phyloP scores from a whole-genome alignment of 2,113 vertebrate genomes.

The Dasyurus viverrinus region DNA sequence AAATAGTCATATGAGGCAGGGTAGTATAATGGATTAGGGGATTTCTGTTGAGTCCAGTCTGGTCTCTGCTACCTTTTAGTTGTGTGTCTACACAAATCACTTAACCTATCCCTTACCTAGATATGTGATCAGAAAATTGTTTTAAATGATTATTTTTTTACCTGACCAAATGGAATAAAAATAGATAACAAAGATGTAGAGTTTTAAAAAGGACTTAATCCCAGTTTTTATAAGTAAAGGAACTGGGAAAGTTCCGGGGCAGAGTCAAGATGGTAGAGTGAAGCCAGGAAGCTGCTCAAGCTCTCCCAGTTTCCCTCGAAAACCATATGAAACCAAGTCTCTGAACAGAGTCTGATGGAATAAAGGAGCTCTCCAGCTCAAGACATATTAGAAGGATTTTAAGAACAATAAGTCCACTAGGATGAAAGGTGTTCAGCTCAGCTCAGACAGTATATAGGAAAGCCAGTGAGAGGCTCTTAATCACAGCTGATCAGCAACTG shows the following conservation, averaged over 20 bases:
- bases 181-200: neutral
- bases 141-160: neutral
- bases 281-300: too few relatives aligned
- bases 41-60: neutral
- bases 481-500: too few relatives aligned
- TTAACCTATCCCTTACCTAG: neutral
- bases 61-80: neutral
- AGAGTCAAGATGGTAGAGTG: too few relatives aligned
- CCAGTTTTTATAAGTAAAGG: neutral
- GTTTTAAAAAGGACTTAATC: neutral
- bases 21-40: neutral
- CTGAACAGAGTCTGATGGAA: too few relatives aligned
- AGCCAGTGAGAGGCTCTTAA: too few relatives aligned
- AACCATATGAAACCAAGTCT: too few relatives aligned
- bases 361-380: too few relatives aligned
- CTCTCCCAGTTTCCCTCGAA: too few relatives aligned
- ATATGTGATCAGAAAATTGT: neutral
- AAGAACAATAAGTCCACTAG: too few relatives aligned
- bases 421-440: too few relatives aligned
- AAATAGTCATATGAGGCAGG: neutral
- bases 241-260: neutral
- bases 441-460: too few relatives aligned
- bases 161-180: constrained; percentile 11
- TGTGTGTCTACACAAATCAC: neutral
- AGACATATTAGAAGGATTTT: too few relatives aligned